phyloP scores from a whole-genome alignment of 2,797 vertebrate genomes.

The Amblyraja radiata region DNA sequence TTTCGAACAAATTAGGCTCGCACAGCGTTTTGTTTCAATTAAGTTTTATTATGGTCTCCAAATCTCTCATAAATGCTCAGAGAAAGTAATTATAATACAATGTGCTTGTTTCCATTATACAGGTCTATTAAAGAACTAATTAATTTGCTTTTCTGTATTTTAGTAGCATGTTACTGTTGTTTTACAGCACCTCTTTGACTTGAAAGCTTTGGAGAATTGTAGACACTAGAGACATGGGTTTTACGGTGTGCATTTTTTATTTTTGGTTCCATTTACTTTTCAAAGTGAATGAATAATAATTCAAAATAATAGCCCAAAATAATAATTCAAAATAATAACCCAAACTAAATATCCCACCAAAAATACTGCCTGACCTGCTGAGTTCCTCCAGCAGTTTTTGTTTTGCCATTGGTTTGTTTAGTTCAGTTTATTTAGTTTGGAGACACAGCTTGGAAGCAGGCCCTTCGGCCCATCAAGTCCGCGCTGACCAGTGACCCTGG shows the following conservation, averaged over 20 bases:
- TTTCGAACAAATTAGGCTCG: not conserved
- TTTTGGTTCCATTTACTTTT: not conserved
- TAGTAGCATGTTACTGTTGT: not conserved
- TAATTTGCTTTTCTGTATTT: not conserved
- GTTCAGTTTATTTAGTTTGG: too few species aligned
- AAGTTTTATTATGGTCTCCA: not conserved
- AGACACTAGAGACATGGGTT: not conserved
- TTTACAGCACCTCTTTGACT: not conserved
- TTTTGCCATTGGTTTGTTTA: too few species aligned
- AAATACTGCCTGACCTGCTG: too few species aligned
- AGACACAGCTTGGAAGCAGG: too few species aligned
- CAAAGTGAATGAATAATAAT: not conserved
- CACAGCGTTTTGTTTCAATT: not conserved
- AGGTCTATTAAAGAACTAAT: not conserved
- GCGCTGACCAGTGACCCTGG: too few species aligned
- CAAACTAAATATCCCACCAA: too few species aligned
- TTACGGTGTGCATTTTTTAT: not conserved
- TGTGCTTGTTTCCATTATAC: not conserved
- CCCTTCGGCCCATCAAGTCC: too few species aligned
- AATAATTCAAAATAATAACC: too few species aligned
- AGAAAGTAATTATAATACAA: not conserved
- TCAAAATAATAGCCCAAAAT: too few species aligned
- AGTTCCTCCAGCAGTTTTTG: too few species aligned
- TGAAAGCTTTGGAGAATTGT: not conserved
- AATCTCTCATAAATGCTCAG: not conserved